A percentile compares a stretch with the other conserved stretches of the same genome.
phyloP scores from a whole-genome alignment of 2,797 vertebrate species.

The Phoxinus dragarum region DNA sequence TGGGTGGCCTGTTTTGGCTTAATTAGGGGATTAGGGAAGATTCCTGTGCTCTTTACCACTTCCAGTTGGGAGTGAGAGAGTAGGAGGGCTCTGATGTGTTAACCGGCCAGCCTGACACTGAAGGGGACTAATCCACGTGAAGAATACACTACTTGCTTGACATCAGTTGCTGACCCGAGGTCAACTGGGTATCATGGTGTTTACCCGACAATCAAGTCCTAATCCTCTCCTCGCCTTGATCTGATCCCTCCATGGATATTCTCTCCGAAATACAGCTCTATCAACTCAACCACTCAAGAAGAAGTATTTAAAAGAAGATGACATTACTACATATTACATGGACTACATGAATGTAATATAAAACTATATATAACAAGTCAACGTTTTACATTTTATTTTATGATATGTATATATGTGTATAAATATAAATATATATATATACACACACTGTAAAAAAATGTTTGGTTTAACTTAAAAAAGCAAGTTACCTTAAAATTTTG shows the following conservation, averaged over 20 bases:
- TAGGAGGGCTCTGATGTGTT: constrained; percentile 66
- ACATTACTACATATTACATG: background rate
- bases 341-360: background rate
- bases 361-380: background rate
- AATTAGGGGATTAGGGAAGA: constrained; percentile 81
- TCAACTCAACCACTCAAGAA: background rate
- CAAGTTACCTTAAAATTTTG: too few relatives aligned
- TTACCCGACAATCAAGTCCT: constrained; percentile 79
- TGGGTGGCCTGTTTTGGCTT: constrained; percentile 73
- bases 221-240: constrained; percentile 72
- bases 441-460: too few relatives aligned
- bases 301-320: background rate
- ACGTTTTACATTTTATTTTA: background rate
- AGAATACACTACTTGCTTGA: constrained; percentile 63
- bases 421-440: too few relatives aligned
- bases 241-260: constrained; percentile 40
- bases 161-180: constrained; percentile 79
- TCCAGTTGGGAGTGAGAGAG: constrained; percentile 68
- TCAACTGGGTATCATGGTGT: constrained; percentile 82
- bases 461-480: too few relatives aligned
- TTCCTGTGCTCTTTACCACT: constrained; percentile 62
- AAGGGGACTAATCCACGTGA: constrained; percentile 78
- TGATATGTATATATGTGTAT: too few relatives aligned
- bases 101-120: constrained; percentile 70
- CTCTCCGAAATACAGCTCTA: background rate